Evolutionary conservation across 2,113 vertebrate genomes (phyloP).

Genomic region (Cervus canadensis): DNA sequence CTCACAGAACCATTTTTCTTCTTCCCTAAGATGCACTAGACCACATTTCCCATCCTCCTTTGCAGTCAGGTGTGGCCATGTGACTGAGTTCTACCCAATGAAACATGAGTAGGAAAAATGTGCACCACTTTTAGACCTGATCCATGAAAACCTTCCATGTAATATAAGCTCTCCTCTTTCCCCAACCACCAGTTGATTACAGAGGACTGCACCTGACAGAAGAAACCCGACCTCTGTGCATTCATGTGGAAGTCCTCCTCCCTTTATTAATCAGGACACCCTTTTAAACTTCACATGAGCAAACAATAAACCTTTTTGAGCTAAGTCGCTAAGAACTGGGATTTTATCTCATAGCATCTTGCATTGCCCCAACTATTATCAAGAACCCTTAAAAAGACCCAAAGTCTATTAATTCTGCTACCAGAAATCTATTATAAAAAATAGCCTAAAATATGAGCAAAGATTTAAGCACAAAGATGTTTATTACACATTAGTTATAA

Average conservation of each 20-base stretch:
- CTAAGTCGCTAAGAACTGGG: not conserved
- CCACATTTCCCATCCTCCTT: not conserved
- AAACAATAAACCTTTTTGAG: not conserved
- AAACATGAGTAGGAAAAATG: not conserved
- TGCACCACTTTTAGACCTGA: not conserved
- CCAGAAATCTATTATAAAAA: conserved; percentile 1
- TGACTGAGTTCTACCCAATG: not conserved
- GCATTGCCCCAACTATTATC: not conserved
- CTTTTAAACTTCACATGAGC: not conserved
- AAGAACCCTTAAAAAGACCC: not conserved
- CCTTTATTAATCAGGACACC: no score
- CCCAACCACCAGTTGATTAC: not conserved
- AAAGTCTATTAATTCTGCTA: not conserved
- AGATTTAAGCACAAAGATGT: not conserved
- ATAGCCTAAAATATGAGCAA: not conserved
- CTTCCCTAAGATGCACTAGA: not conserved
- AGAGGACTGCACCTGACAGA: not conserved
- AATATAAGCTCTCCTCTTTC: not conserved
- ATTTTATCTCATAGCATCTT: not conserved
- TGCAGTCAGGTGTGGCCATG: not conserved
- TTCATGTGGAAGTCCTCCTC: not conserved
- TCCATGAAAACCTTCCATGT: not conserved
- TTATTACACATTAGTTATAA: not conserved
- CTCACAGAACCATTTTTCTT: not conserved
- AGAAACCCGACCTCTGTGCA: not conserved